These are phyloP conservation scores for Sebastolobus alascanus DNA, from an alignment of 2,797 vertebrate species.

Conservation along the genomic window DNA sequence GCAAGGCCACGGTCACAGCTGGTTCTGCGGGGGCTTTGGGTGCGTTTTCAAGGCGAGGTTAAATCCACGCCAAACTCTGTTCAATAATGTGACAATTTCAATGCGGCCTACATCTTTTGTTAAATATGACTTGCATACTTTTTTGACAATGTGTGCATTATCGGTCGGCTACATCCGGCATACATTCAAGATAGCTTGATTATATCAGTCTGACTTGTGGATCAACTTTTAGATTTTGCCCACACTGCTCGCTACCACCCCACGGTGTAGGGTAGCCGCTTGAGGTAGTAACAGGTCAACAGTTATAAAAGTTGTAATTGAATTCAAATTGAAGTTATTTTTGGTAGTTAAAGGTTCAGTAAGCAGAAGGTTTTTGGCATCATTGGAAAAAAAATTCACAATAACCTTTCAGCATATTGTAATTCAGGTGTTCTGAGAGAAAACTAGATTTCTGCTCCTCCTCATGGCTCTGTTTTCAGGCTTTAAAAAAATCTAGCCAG, in stretches of 20 bases:
- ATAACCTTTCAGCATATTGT: too few relatives aligned
- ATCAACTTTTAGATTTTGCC: not conserved
- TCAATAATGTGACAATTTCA: constrained; percentile 21
- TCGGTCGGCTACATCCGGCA: not conserved
- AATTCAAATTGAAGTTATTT: not conserved
- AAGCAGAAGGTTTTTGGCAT: too few relatives aligned
- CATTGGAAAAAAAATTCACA: too few relatives aligned
- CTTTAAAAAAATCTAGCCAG: too few relatives aligned
- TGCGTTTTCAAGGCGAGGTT: constrained; percentile 39
- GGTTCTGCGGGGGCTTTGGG: constrained; percentile 6
- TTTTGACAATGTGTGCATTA: not conserved
- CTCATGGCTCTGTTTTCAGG: too few relatives aligned
- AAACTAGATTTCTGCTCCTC: too few relatives aligned
- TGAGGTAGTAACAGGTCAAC: not conserved
- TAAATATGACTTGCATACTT: not conserved
- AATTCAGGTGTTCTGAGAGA: too few relatives aligned
- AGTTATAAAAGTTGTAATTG: not conserved
- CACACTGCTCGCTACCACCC: constrained; percentile 22
- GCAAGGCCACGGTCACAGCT: constrained; percentile 51
- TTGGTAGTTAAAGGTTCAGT: too few relatives aligned
- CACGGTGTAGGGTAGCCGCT: not conserved
- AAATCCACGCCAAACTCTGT: constrained; percentile 19
- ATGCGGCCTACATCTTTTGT: not conserved
- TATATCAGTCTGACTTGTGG: constrained; percentile 3
- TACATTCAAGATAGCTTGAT: not conserved